Evolutionary conservation across 2,113 vertebrate species (phyloP), one percentile per base, ranked within the genome.

Genomic region (Pandion haliaetus): DNA sequence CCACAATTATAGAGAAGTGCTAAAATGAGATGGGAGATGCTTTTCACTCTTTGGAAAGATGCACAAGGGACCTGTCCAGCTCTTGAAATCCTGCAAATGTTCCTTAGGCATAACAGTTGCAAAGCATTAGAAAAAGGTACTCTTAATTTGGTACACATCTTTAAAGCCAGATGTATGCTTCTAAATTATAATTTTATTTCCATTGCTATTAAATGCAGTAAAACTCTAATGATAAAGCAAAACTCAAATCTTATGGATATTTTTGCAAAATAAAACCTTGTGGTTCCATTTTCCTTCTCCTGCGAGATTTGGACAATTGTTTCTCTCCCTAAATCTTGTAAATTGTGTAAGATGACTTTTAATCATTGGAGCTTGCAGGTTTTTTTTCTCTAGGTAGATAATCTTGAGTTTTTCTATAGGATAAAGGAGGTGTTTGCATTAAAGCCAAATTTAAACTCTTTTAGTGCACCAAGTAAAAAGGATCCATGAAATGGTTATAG

Each of bases 281-380:
- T 14, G 3, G 1, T 49, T 74, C 5, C 2, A 1, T 55, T n/a
- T 76, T 83, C n/a, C 8, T 66, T 32, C 8, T 11, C 6, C 26
- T 77, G 4, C 36, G 29, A 76, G 32, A 50, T 59, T 31, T 52
- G 29, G 40, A 14, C 1, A 24, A 19, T 14, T 45, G 1, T 66
- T 78, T 69, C 5, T 67, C 38, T 38, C 14, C 7, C 12, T 20
- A 49, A 21, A 20, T n/a, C 13, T 76, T 72, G 8, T 34, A 70
- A 81, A 29, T n/a, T 55, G 4, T 31, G 9, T 77, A 20, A 73
- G 40, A 38, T 34, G 3, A 34, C 23, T 74, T 70, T 42, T 34
- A 73, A 26, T 44, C 14, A 17, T 28, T 66, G 16, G 5, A 42
- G 9, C 36, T 79, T 67, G 8, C 18, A 85, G 17, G 7, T 36